Base-by-base conservation (phyloP, 2,113 vertebrate genomes). In the Puffinus mauretanicus region DNA sequence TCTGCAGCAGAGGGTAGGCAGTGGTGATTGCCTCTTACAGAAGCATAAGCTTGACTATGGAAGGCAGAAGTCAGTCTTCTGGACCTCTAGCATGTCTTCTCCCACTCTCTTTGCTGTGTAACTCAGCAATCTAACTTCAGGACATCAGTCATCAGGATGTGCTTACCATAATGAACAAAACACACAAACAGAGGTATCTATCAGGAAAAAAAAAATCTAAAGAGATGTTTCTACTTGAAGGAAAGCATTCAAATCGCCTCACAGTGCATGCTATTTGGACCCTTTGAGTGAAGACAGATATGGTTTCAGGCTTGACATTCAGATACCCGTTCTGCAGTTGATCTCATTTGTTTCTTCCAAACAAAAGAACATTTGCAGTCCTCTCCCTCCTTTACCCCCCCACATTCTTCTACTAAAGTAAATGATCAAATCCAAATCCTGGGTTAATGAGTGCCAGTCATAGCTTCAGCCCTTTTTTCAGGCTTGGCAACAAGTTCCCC, bases 381-480 rank as follows among this genome's bases (percentile, higher is more conserved):
- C 66, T 93, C 88, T 79, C 81, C 65, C n/a, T 91, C 75, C 85
- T 92, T 86, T 91, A 90, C 71, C 88, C 69, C 73, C 18, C 16
- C 78, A 70, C 49, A 90, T 91, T 86, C 76, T 96, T 96, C 77
- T 89, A 85, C 94, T 95, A 90, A 91, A 91, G 96, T 91, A 95
- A 97, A 95, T 86, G 61, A 96, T 96, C 96, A 98, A 94, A 96
- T 95, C 96, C 95, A 97, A 97, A 97, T 98, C 98, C 98, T 96
- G 72, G 97, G 98, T 98, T 99, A 99, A 98, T 98, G 98, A 98
- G 98, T 99, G 98, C 99, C 99, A 99, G 98, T 99, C 99, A 99
- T 96, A 96, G 95, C 96, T 98, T 95, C 88, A 97, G 98, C 97
- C 98, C 97, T 96, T 9, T 92, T 97, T 98, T 94, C 97, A 98